phyloP scores from a whole-genome alignment of 2,113 vertebrate species.

The Myocastor coypus region DNA sequence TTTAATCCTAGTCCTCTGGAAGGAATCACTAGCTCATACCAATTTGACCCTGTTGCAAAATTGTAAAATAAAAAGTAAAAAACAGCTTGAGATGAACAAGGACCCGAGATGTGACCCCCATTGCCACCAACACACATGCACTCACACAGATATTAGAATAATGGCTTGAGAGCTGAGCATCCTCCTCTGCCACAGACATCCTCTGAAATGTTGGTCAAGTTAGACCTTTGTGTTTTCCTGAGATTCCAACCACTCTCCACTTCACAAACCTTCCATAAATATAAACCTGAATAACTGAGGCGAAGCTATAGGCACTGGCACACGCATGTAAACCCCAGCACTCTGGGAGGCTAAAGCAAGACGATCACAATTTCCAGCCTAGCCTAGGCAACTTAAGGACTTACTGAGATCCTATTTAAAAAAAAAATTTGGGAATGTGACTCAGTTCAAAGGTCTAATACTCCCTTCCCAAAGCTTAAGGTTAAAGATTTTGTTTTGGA shows the following conservation, averaged over 20 bases:
- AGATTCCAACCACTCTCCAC: not conserved
- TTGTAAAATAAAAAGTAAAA: not conserved
- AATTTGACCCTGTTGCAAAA: not conserved
- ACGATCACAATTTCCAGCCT: not conserved
- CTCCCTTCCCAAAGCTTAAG: not conserved
- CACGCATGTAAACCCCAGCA: not conserved
- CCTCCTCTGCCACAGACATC: slow-evolving; percentile 1
- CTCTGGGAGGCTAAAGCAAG: not conserved
- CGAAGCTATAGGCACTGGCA: not conserved
- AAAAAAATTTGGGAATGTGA: not conserved
- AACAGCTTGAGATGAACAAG: not conserved
- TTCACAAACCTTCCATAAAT: slow-evolving; percentile 21
- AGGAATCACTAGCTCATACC: not conserved
- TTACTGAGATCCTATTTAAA: not conserved
- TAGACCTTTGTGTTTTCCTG: slow-evolving; percentile 46
- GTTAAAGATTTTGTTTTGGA: not conserved
- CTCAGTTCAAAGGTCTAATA: not conserved
- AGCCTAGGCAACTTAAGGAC: not conserved
- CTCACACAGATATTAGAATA: slow-evolving; percentile 49
- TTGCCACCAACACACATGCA: not conserved
- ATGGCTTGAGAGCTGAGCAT: slow-evolving; percentile 50
- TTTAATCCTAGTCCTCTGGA: not conserved
- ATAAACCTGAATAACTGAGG: not conserved
- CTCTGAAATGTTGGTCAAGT: slow-evolving; percentile 55
- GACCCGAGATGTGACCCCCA: not conserved